Evolutionary conservation across 1,140 invertebrate species (phyloP).

Genomic region (Lordiphosa stackelbergi): DNA sequence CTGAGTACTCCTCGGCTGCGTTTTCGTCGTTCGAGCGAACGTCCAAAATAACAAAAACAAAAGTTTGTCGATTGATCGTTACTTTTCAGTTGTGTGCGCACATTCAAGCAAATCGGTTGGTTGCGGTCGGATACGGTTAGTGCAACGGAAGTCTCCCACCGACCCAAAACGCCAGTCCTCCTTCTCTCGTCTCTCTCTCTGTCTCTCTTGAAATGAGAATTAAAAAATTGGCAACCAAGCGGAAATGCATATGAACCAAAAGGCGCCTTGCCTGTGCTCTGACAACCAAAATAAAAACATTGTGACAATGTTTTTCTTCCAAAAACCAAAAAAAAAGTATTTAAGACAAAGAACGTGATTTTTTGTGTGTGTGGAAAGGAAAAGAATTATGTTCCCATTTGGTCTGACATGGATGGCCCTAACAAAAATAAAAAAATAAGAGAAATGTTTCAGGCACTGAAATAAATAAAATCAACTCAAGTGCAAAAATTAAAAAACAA

Average conservation of each 20-base stretch:
- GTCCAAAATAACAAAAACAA: constrained; percentile 14
- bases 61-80: constrained; percentile 60
- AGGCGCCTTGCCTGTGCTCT: constrained; percentile 22
- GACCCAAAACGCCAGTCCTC: constrained; percentile 11
- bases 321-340: not conserved
- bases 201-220: constrained; percentile 7
- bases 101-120: constrained; percentile 70
- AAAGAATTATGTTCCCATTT: constrained; percentile 48
- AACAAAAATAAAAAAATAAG: constrained; percentile 21
- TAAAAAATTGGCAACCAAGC: constrained; percentile 64
- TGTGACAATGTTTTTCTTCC: constrained; percentile 15
- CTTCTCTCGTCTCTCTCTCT: constrained; percentile 5
- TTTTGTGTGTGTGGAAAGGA: constrained; percentile 37
- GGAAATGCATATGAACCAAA: constrained; percentile 51
- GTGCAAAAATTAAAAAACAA: constrained; percentile 32
- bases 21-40: constrained; percentile 5
- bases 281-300: constrained; percentile 23
- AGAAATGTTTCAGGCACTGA: constrained; percentile 11
- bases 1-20: constrained; percentile 11
- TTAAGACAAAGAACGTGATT: constrained; percentile 67
- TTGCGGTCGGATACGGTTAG: constrained; percentile 38
- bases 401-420: constrained; percentile 38
- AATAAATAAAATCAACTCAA: constrained; percentile 53
- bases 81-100: constrained; percentile 67
- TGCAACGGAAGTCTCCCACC: constrained; percentile 50